phyloP scores from a whole-genome alignment of 2,797 vertebrate species.

The Falco cherrug region DNA sequence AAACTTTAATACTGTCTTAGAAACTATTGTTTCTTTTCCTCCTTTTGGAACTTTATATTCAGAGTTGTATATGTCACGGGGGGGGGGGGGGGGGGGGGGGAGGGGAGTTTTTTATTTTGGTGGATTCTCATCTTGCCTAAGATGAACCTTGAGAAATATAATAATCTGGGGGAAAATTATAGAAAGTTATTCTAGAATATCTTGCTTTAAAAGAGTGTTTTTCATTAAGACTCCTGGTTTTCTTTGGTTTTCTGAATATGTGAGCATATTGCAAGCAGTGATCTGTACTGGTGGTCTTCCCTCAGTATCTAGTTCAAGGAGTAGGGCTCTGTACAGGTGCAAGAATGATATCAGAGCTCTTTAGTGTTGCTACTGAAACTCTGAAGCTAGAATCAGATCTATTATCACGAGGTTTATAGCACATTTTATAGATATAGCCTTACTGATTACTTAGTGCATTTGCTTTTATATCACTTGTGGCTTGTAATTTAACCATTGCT shows the following conservation, averaged over 20 bases:
- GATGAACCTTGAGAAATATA: background rate
- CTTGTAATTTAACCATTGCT: background rate
- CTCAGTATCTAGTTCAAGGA: background rate
- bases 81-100: too few relatives aligned
- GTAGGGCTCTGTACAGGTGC: background rate
- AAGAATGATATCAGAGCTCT: background rate
- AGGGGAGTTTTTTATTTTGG: too few relatives aligned
- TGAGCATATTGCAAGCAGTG: rapidly evolving
- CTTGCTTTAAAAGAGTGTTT: background rate
- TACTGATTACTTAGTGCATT: background rate
- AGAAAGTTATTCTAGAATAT: background rate
- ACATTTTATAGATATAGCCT: background rate
- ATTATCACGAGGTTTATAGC: background rate
- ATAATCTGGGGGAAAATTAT: background rate
- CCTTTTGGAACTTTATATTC: background rate
- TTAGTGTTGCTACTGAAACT: background rate
- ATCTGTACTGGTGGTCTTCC: background rate
- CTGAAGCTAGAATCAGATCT: background rate
- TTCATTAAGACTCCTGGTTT: background rate
- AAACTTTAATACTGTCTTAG: background rate
- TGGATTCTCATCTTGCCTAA: background rate
- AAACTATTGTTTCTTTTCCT: background rate
- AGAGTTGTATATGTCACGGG: background rate
- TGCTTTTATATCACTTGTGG: background rate
- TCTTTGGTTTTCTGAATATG: background rate